Evolutionary conservation across 2,797 vertebrate genomes (phyloP).

Genomic region (Cheirogaleus major): DNA sequence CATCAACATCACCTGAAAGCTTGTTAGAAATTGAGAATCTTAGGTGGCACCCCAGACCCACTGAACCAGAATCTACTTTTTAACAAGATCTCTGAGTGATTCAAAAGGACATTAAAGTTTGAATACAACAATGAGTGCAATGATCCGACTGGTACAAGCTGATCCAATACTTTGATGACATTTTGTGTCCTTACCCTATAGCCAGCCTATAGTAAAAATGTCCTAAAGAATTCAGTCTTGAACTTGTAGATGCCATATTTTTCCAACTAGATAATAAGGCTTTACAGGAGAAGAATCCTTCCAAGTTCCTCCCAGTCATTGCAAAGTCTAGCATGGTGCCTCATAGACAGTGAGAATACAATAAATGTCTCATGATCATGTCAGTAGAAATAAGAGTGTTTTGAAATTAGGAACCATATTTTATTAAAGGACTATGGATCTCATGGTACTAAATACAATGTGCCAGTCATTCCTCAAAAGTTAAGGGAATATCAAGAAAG

Average conservation of each 20-base stretch:
- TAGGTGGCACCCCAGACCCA: background rate
- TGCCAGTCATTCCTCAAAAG: background rate
- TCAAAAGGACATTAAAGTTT: background rate
- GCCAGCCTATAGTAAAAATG: background rate
- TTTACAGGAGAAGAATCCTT: background rate
- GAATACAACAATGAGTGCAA: background rate
- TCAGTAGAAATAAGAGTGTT: background rate
- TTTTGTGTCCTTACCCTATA: background rate
- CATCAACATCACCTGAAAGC: background rate
- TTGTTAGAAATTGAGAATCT: background rate
- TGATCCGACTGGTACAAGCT: background rate
- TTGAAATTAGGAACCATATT: slow-evolving; percentile 13
- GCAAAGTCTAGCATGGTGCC: background rate
- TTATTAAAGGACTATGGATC: background rate
- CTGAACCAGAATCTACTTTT: background rate
- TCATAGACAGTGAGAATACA: background rate
- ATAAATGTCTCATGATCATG: background rate
- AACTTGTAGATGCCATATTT: background rate
- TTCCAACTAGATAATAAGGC: background rate
- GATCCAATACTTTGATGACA: background rate
- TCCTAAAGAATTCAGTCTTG: background rate
- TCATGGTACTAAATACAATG: background rate
- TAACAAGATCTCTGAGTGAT: background rate
- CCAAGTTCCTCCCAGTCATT: background rate
- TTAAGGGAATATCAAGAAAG: background rate